Percentiles rank a stretch among this genome's conserved stretches.
Evolutionary conservation across 2,113 vertebrate species (phyloP).

Genomic region (Rhadina sibilatrix): DNA sequence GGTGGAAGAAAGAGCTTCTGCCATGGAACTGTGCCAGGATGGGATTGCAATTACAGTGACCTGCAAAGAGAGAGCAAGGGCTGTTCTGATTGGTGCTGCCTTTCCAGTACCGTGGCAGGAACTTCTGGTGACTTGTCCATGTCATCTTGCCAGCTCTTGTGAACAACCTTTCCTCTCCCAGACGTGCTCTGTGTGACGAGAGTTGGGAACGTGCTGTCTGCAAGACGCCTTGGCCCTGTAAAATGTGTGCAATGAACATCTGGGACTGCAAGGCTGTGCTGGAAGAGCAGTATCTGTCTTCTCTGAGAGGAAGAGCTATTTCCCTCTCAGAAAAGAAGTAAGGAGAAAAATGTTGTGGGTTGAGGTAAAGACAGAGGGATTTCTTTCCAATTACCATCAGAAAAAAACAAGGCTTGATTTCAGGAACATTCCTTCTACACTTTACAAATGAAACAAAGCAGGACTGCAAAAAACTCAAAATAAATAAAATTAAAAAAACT

Average conservation of each 20-base stretch:
- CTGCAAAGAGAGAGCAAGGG: neutral
- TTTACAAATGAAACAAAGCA: neutral
- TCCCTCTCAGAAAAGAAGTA: neutral
- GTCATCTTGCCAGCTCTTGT: neutral
- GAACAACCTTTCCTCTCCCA: neutral
- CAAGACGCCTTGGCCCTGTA: neutral
- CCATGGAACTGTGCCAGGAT: neutral
- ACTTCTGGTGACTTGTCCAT: fast-evolving
- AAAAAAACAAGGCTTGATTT: neutral
- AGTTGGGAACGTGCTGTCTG: neutral
- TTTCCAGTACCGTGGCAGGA: neutral
- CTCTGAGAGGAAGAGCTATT: neutral
- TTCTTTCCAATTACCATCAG: neutral
- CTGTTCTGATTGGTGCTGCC: neutral
- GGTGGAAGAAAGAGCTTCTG: neutral
- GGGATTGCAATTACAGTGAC: neutral
- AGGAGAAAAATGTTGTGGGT: neutral
- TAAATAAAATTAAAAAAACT: too few species aligned
- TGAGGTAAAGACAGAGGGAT: neutral
- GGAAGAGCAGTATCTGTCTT: neutral
- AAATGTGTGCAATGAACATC: neutral
- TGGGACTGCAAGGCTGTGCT: neutral
- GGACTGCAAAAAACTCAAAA: neutral
- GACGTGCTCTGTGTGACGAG: neutral
- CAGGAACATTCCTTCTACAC: neutral